Evolutionary conservation across 2,113 vertebrate species (phyloP).

Genomic region (Actenoides hombroni): DNA sequence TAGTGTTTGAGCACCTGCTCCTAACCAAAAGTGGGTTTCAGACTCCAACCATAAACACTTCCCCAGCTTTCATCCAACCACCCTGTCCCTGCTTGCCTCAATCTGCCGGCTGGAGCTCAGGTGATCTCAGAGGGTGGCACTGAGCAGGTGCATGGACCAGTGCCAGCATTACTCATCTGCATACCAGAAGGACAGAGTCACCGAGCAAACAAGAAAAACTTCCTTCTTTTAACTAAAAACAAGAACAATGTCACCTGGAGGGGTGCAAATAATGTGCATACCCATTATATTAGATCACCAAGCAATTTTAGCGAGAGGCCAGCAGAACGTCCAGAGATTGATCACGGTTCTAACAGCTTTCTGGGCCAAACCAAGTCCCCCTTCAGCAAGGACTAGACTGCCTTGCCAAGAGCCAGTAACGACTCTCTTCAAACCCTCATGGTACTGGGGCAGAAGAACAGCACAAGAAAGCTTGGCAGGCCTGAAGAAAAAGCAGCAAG

Average conservation of each 20-base stretch:
- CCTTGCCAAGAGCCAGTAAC: neutral
- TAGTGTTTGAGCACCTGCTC: neutral
- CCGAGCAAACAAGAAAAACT: constrained; percentile 55
- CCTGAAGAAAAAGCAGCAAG: neutral
- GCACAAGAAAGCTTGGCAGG: neutral
- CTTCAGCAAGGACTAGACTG: neutral
- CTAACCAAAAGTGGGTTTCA: neutral
- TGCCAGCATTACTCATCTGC: constrained; percentile 73
- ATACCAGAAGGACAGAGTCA: constrained; percentile 74
- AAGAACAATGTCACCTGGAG: constrained; percentile 37
- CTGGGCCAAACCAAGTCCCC: fast-evolving
- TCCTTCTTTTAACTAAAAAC: constrained; percentile 63
- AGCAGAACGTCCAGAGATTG: neutral
- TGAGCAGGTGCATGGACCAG: constrained; percentile 75
- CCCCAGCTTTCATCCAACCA: neutral
- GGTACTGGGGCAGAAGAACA: neutral
- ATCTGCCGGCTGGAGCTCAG: constrained; percentile 44
- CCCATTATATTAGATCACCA: constrained; percentile 24
- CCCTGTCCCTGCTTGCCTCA: neutral
- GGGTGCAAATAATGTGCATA: constrained; percentile 5
- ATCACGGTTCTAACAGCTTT: neutral
- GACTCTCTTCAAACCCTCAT: neutral
- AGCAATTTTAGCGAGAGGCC: neutral
- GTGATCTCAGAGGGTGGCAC: constrained; percentile 71
- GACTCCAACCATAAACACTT: neutral